Evolutionary conservation across 2,797 vertebrate genomes (phyloP), one percentile per base, ranked within the genome.

Genomic region (Orientallactaga sibirica): DNA sequence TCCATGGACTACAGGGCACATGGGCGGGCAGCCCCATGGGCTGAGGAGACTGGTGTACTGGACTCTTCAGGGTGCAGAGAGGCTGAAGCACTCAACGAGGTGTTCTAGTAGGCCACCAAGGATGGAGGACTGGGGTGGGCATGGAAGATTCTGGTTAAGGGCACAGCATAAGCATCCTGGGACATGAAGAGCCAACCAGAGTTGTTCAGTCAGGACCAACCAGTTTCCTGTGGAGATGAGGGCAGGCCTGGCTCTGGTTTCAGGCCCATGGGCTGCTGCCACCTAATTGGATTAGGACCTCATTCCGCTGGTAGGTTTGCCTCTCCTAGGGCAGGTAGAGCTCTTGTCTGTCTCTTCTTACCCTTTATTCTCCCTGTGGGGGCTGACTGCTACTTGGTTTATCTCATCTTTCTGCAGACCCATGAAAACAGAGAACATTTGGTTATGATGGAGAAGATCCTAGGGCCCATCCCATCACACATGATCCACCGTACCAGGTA

Each of bases 381-480:
- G 43, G 20, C 41, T 95, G 77, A 96, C 88, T 14, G 67, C 20
- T 4, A 1, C 52, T 75, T 80, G 52, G 27, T 68, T 19, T 25
- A 0, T 71, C 76, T 68, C 82, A 33, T 88, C 62, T 24, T 90
- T 90, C 71, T 41, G 22, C 70, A 98, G 98, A 99, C 98, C 19
- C 98, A 99, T 0, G 98, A 98, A 96, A 98, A 98, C 88, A 97
- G 98, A 4, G 98, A 98, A 89, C 98, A 99, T 24, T 97, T 98
- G 12, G 98, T 98, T 71, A 99, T 99, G 98, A 99, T 99, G 98
- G 98, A 99, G 76, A 98, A 98, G 88, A 98, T 98, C 96, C 97
- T 99, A 0, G 98, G 98, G 74, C 98, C 98, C 0, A 98, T 99
- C 71, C 98, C 98, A 0, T 97, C 98, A 16, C 98, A 98, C 86